Conservation (phyloP, 2,797 vertebrate genomes). For the Oryzias dopingdopingensis region DNA sequence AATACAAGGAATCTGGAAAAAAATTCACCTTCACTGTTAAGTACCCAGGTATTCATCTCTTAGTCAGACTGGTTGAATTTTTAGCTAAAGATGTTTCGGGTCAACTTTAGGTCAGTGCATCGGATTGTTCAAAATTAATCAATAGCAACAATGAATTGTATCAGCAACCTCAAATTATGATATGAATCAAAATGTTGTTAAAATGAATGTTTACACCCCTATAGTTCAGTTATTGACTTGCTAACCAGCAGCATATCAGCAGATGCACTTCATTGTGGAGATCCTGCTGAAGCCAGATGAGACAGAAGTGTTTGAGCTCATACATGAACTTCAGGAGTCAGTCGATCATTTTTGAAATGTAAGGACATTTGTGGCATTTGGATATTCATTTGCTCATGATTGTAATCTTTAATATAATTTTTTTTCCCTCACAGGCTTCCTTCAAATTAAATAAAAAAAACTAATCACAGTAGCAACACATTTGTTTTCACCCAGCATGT, state of each 20-base stretch:
- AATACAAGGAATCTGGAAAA: too few species aligned
- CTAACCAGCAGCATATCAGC: too few species aligned
- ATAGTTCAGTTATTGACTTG: background rate
- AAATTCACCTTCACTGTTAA: too few species aligned
- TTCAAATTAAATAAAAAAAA: background rate
- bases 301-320: slow-evolving; percentile 12
- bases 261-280: background rate
- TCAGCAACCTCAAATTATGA: background rate
- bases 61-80: too few species aligned
- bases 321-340: slow-evolving; percentile 14
- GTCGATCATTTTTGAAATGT: background rate
- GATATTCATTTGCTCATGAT: background rate
- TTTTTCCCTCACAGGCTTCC: accelerated
- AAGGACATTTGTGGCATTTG: background rate
- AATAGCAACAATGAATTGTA: background rate
- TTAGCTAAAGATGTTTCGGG: too few species aligned
- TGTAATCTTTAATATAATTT: background rate
- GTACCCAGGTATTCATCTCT: too few species aligned
- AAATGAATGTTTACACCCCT: background rate
- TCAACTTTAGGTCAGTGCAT: too few species aligned
- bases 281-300: slow-evolving; percentile 44
- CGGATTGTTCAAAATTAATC: too few species aligned
- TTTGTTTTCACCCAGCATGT: background rate
- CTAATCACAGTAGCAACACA: background rate
- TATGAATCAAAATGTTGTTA: background rate